Base-by-base conservation (phyloP, 2,797 vertebrate species). In the Anisognathus igniventris region DNA sequence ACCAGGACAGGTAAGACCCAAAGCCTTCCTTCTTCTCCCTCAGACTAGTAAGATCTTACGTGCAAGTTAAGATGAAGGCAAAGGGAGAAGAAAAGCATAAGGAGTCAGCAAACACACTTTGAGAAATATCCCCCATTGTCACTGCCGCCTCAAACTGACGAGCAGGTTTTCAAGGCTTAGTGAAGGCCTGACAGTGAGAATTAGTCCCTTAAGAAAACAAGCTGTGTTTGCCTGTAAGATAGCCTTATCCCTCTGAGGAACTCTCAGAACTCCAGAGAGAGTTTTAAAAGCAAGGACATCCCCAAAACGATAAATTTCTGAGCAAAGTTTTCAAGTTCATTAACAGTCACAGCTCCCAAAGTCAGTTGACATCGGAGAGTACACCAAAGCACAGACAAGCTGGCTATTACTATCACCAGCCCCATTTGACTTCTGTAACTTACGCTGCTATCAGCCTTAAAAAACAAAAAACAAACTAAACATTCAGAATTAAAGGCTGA, bases 311-410 rank as follows among this genome's bases (percentile, higher is more conserved):
- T n/a, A 47, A 4, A 37, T 27, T 47, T 88, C 35, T 45, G 45
- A 24, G 10, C n/a, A 37, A 86, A 68, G 45, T 27, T 87, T 93
- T 79, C n/a, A 75, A 73, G 35, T 64, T 87, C 28, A 66, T 76
- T 71, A 60, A 47, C 12, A 51, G 31, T 8, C 35, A 65, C 6
- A 53, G 19, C 30, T 90, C 48, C 66, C 31, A 40, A 54, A 86
- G 50, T n/a, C 39, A 90, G 42, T 1, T 54, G 27, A 37, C 39
- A 57, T 13, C 12, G 24, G 7, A 78, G 12, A 54, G 50, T 3
- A 45, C 14, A 37, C 28, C 21, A 12, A 72, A 86, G 66, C 24
- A 83, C 7, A 35, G 27, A 57, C 33, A 33, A 4, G 7, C 2
- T 19, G 25, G 39, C 24, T 66, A 64, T 33, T 14, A 28, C 66